Evolutionary conservation across 2,888 invertebrate species (phyloP).

Genomic region (Pseudococcus jackbeardsleyi): DNA sequence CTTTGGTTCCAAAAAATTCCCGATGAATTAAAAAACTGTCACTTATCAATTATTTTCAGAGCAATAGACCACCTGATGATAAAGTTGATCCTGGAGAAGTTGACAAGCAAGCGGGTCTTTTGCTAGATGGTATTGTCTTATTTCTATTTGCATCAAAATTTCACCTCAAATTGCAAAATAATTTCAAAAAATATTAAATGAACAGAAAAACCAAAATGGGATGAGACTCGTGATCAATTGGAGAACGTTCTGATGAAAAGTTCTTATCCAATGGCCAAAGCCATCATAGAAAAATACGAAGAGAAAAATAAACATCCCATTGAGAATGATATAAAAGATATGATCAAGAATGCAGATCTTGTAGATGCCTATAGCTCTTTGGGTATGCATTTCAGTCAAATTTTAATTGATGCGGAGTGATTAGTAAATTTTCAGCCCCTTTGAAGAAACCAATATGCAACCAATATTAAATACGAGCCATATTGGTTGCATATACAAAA

Average conservation of each 20-base stretch:
- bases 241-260: not conserved
- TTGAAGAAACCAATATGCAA: not conserved
- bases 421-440: not conserved
- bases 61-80: not conserved
- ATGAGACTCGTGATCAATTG: not conserved
- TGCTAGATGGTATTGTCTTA: not conserved
- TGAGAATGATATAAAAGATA: not conserved
- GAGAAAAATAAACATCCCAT: slow-evolving; percentile 13
- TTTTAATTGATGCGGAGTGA: too few relatives aligned
- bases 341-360: not conserved
- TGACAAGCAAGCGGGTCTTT: not conserved
- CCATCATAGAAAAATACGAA: not conserved
- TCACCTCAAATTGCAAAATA: not conserved
- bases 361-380: not conserved
- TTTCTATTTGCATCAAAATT: not conserved
- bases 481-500: not conserved
- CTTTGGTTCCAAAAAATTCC: too few relatives aligned
- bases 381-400: not conserved
- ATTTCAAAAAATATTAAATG: not conserved
- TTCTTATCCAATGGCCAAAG: not conserved
- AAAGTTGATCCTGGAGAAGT: not conserved
- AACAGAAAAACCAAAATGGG: slow-evolving; percentile 24
- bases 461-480: not conserved
- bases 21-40: too few relatives aligned
- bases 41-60: not conserved